Base-by-base conservation (phyloP, 92 coral and sea anemone species). In the Porites lobata region DNA sequence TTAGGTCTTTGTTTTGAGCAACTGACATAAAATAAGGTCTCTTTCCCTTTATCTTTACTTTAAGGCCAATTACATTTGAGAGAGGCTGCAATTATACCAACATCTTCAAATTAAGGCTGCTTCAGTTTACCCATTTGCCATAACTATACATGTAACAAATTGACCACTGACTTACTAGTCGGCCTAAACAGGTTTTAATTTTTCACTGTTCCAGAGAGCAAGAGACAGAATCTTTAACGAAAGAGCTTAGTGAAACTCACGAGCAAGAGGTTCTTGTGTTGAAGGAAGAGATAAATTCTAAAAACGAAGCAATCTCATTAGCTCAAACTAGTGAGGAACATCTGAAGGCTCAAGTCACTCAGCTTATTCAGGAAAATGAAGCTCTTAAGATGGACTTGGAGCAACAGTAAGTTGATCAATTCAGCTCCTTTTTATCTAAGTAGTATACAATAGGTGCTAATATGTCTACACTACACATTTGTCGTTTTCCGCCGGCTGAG, bases 301-400 rank as follows among this genome's bases (percentile, higher is more conserved):
- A 18, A 54, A 3, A 7, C 7, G 17, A 69, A 21, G 86, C 58
- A 51, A 84, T 92, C 11, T 65, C 69, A 21, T 63, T 57, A 53
- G 90, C 85, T 43, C 74, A 91, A 17, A 80, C 53, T 9, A 70
- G 81, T 19, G 86, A 82, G 50, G 93, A 90, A 43, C 79, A 83
- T 19, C 56, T 93, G 56, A 80, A 78, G 72, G 87, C 59, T 21
- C 96, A 93, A 65, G 96, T 90, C 50, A 86, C 89, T 64, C 96
- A 93, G 65, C 86, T 93, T 12, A 93, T 93, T 7, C 57, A 71
- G 75, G 93, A 90, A 65, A 93, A 93, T 80, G 53, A 74, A 14
- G 15, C 74, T n/a, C 58, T 84, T 9, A 0, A 1, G 24, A 67
- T 66, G 3, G 87, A 84, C 7, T 12, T 15, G 7, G 87, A 84